Percentiles rank a stretch among this genome's conserved stretches.
These are phyloP conservation scores for Lochmaea capreae DNA, from an alignment of 2,888 invertebrate genomes.

Conservation along the genomic window DNA sequence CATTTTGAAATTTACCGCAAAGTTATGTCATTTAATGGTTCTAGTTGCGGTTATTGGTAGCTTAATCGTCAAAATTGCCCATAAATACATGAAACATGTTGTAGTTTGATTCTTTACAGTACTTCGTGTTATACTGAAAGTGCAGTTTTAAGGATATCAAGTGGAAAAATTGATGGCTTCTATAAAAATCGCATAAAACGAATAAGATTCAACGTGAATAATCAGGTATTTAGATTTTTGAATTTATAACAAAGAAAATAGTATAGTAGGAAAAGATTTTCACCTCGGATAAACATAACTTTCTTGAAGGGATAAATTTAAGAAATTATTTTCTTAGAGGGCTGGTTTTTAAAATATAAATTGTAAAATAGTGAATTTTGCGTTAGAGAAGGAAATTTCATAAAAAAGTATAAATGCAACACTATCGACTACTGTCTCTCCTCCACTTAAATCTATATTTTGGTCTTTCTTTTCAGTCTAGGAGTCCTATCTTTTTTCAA, in stretches of 20 bases:
- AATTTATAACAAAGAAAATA: neutral
- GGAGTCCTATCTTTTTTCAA: no score
- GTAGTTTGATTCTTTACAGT: constrained; percentile 15
- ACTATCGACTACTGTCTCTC: no score
- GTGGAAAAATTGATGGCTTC: neutral
- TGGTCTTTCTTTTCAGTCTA: no score
- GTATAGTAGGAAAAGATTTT: no score
- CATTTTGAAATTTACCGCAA: neutral
- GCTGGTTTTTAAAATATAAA: no score
- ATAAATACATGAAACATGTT: constrained; percentile 23
- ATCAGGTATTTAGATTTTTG: neutral
- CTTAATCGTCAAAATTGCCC: constrained; percentile 22
- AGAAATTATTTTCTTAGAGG: no score
- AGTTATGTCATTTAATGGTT: constrained; percentile 10
- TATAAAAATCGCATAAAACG: neutral
- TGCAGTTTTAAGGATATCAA: constrained; percentile 9
- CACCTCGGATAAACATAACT: no score
- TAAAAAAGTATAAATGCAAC: no score
- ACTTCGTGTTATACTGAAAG: constrained; percentile 19
- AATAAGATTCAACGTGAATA: neutral
- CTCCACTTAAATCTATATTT: no score
- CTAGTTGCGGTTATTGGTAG: constrained; percentile 12
- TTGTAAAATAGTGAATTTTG: no score
- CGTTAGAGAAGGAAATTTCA: no score
- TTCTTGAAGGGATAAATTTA: no score